phyloP scores from a whole-genome alignment of 2,888 invertebrate species.

The Dryobotodes eremita region DNA sequence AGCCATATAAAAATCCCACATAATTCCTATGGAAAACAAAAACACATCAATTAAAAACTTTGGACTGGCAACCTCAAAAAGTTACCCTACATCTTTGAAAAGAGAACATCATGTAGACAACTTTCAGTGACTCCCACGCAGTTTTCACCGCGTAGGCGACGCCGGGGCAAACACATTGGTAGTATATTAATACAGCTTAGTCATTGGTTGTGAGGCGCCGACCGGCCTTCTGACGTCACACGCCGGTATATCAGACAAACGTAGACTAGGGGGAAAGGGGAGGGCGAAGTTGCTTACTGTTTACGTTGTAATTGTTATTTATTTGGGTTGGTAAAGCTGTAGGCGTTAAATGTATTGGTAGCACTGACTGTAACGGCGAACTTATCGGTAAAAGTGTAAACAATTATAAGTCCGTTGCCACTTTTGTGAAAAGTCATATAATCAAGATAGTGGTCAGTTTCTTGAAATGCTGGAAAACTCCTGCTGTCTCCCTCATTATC shows the following conservation, averaged over 20 bases:
- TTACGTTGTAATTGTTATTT: slow-evolving; percentile 50
- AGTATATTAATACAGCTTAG: slow-evolving; percentile 77
- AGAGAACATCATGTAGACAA: slow-evolving; percentile 69
- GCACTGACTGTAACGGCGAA: neutral
- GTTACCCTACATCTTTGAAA: slow-evolving; percentile 39
- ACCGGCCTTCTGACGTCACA: slow-evolving; percentile 67
- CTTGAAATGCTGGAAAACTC: neutral
- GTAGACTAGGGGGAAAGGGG: slow-evolving; percentile 17
- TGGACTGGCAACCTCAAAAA: slow-evolving; percentile 5
- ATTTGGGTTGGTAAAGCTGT: slow-evolving; percentile 26
- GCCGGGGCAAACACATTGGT: slow-evolving; percentile 71
- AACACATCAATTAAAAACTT: slow-evolving; percentile 39
- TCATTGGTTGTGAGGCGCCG: slow-evolving; percentile 72
- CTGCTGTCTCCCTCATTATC: neutral
- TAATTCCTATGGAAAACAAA: slow-evolving; percentile 20
- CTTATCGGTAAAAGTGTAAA: neutral
- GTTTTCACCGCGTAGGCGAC: slow-evolving; percentile 77
- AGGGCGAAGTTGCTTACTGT: slow-evolving; percentile 48
- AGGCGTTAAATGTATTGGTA: neutral
- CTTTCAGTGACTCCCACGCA: slow-evolving; percentile 75
- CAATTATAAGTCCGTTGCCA: no score
- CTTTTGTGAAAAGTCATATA: neutral
- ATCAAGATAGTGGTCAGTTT: neutral
- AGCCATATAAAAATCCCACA: neutral
- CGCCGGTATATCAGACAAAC: slow-evolving; percentile 52